Evolutionary conservation across 2,888 invertebrate species (phyloP).

Genomic region (Phyto melanocephala): DNA sequence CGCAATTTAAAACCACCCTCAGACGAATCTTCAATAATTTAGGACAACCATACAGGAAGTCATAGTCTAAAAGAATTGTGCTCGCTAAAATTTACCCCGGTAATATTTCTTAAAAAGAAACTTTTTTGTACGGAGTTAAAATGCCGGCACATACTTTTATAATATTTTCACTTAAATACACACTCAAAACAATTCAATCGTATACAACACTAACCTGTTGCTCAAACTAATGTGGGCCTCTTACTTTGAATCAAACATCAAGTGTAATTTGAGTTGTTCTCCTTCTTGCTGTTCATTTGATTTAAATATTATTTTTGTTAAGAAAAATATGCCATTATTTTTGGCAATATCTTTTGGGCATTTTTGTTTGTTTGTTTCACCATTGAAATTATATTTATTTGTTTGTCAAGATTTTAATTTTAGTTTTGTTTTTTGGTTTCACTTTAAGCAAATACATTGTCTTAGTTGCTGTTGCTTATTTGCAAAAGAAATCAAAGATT

Average conservation of each 20-base stretch:
- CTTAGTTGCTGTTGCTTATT: not conserved
- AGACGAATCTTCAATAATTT: too few species aligned
- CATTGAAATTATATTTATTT: conserved; percentile 41
- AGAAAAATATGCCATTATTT: not conserved
- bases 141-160: too few species aligned
- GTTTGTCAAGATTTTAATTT: conserved; percentile 49
- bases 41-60: too few species aligned
- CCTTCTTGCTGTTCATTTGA: not conserved
- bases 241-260: conserved; percentile 1
- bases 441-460: not conserved
- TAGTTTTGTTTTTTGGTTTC: not conserved
- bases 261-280: conserved; percentile 17
- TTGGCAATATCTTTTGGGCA: conserved; percentile 13
- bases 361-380: not conserved
- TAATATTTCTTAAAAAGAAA: too few species aligned
- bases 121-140: too few species aligned
- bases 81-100: too few species aligned
- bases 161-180: not conserved
- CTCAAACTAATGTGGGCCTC: not conserved
- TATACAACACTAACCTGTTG: conserved; percentile 1
- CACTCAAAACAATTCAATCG: not conserved
- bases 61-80: too few species aligned
- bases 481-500: conserved; percentile 34
- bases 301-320: not conserved
- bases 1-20: too few species aligned